Base-by-base conservation (phyloP, 2,113 vertebrate genomes). In the Maccullochella peelii region DNA sequence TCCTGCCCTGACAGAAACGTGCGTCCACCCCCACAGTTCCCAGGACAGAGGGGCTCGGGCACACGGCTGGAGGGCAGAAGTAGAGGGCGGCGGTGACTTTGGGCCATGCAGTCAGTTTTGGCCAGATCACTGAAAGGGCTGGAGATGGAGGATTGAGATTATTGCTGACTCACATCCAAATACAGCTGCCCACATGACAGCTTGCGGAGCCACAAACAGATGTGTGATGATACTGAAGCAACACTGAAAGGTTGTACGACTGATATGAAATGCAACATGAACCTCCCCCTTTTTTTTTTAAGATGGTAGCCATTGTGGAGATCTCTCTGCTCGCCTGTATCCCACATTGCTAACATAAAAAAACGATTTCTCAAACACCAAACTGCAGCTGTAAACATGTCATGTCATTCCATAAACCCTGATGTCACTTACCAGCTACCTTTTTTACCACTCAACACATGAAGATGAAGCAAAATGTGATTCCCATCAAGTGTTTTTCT, bases 1-100 rank as follows among this genome's bases (percentile, higher is more conserved):
- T 74, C 63, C 38, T 83, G 71, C 83, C 86, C 59, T 36, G 61
- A 73, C 50, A 15, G n/a, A 69, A 80, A 25, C 59, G n/a, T 40
- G 61, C 18, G 5, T 73, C 73, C 61, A 80, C 85, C 74, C 81
- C 77, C 81, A 75, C 76, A 71, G 58, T 75, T 88, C 72, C 4
- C 79, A 74, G 84, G 54, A 75, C 69, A 40, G 76, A 72, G 79
- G 70, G 68, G 85, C 62, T 65, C 23, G 54, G 79, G 52, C 68
- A 65, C 36, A 18, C 30, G 68, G 54, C 75, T 74, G 70, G 85
- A 91, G 89, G 85, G 88, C 85, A 91, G 83, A 79, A 77, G 85
- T 72, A 82, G 42, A 75, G 86, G 89, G 80, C 25, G 50, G 83
- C 65, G 68, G 85, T 90, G 92, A 89, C 88, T 92, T 90, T 88